Evolutionary conservation across 2,113 vertebrate genomes (phyloP).

Genomic region (Diglossa brunneiventris): DNA sequence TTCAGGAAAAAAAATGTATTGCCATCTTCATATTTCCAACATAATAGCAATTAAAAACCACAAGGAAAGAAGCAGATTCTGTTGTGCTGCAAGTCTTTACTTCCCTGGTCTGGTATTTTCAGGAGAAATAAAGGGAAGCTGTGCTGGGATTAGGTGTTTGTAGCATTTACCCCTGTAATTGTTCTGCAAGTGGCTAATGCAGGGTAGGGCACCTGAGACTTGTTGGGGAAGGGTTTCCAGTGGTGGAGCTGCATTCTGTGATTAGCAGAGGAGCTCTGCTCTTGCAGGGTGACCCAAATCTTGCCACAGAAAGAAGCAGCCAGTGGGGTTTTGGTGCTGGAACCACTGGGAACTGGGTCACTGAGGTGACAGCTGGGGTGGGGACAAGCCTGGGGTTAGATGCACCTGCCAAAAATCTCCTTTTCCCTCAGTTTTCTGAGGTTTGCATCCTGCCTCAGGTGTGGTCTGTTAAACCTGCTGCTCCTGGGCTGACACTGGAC

Average conservation of each 20-base stretch:
- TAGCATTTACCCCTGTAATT: constrained; percentile 7
- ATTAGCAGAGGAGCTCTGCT: neutral
- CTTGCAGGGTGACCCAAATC: neutral
- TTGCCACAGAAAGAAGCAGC: neutral
- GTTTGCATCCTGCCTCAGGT: rapidly evolving
- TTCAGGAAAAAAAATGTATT: neutral
- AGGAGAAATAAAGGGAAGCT: neutral
- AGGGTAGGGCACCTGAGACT: neutral
- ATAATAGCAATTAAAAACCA: neutral
- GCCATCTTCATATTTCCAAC: neutral
- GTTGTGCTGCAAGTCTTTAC: rapidly evolving
- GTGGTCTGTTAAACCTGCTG: neutral
- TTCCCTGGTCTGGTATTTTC: neutral
- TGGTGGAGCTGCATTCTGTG: neutral
- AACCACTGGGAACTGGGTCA: rapidly evolving
- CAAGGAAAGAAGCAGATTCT: neutral
- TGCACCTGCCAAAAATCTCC: neutral
- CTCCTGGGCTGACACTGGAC: neutral
- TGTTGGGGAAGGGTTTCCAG: neutral
- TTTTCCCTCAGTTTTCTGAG: neutral
- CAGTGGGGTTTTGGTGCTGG: neutral
- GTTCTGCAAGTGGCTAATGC: constrained; percentile 7
- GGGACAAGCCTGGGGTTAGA: rapidly evolving
- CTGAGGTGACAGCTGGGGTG: rapidly evolving
- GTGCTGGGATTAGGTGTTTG: neutral